Evolutionary conservation across 2,113 vertebrate genomes (phyloP), one percentile per base, ranked within the genome.

Genomic region (Turdus rufiventris): DNA sequence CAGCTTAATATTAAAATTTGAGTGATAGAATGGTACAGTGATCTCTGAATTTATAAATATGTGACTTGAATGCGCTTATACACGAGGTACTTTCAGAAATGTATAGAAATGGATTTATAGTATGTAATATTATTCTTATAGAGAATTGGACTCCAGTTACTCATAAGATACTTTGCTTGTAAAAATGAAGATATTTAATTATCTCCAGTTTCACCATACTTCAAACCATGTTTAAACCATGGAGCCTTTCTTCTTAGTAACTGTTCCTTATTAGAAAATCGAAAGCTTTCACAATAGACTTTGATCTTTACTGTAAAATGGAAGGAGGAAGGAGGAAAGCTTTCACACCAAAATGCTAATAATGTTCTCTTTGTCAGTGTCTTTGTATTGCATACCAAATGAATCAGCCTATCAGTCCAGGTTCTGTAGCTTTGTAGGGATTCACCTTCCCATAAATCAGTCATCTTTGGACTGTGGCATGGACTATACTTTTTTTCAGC

Each of bases 241-340:
- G 8, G 15, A 87, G 10, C 33, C 20, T 86, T 84, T 91, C 47
- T 90, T 75, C 34, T 61, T 61, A 50, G 56, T 67, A 91, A 76
- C 65, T 16, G 15, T 73, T 95, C 36, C 34, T 51, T 90, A 60
- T 70, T 94, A 56, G 58, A 79, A 92, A 85, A 91, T 85, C 19
- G 48, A 51, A 67, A 82, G 45, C 75, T 86, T 92, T 93, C 58
- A 80, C 67, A 80, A 45, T 34, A 91, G 89, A 73, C 82, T 80
- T 88, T 80, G 79, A 88, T 95, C 75, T 58, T 85, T 73, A 53
- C 63, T 65, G 38, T 88, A 76, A 90, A 88, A 85, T 76, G 58
- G 60, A 89, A 90, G 79, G 86, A 77, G 73, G 81, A 75, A 77
- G 73, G 81, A 75, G 74, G 54, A 90, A 93, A 88, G 71, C 78